Percentiles rank a stretch among this genome's conserved stretches.
Conservation (phyloP, 2,888 invertebrate genomes). For the Melolontha melolontha region DNA sequence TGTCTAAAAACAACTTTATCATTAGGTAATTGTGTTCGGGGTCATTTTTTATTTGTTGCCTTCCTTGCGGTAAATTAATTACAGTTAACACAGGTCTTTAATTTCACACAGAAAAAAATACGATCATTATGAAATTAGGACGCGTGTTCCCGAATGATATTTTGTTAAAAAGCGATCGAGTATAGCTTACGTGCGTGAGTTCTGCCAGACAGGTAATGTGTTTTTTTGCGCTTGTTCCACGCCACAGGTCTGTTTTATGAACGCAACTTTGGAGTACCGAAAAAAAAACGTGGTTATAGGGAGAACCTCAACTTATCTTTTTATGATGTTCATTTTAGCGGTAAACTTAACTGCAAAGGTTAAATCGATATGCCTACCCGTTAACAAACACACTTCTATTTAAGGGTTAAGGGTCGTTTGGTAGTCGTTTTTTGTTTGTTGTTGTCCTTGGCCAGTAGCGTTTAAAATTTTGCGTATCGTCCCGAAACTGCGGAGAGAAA, state of each 20-base stretch:
- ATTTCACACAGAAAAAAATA: too few relatives aligned
- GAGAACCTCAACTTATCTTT: conserved; percentile 23
- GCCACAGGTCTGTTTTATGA: too few relatives aligned
- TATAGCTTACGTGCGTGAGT: neutral
- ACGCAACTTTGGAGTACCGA: neutral
- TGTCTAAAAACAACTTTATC: too few relatives aligned
- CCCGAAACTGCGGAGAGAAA: neutral
- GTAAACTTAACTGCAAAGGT: conserved; percentile 11
- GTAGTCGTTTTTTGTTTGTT: conserved; percentile 24
- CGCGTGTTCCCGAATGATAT: too few relatives aligned
- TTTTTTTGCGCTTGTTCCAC: too few relatives aligned
- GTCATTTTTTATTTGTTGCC: too few relatives aligned
- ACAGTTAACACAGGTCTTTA: too few relatives aligned
- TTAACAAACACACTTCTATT: conserved; percentile 24
- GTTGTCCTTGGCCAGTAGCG: conserved; percentile 8
- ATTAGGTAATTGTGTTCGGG: too few relatives aligned
- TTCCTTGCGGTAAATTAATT: too few relatives aligned
- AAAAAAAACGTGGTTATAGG: neutral
- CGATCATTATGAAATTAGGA: too few relatives aligned
- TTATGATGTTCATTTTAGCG: conserved; percentile 30
- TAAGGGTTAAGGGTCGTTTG: conserved; percentile 14
- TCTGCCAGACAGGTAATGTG: neutral
- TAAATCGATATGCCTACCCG: conserved; percentile 12
- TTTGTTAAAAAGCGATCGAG: neutral
- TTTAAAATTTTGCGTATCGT: conserved; percentile 12